Percentiles rank a stretch among this genome's conserved stretches.
phyloP scores from a whole-genome alignment of 1,140 invertebrate genomes.

The fruit fly (Drosophila melanogaster) region DNA sequence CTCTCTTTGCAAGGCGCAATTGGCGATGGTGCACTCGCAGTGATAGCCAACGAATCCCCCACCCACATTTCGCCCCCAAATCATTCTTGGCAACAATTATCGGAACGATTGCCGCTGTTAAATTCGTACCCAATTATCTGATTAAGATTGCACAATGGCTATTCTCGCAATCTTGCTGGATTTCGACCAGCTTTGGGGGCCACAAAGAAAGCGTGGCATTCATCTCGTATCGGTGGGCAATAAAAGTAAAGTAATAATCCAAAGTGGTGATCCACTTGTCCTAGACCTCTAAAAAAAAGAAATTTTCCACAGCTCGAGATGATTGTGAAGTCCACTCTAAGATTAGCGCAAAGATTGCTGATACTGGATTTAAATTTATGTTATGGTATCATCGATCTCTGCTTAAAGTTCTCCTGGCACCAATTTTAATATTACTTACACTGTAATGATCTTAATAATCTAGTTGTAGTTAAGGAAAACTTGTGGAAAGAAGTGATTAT shows the following conservation, averaged over 20 bases:
- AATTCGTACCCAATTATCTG: conserved; percentile 63
- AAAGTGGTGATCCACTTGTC: background rate
- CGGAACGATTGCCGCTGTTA: conserved; percentile 46
- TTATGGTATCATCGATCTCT: background rate
- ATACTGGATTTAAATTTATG: background rate
- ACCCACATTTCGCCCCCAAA: conserved; percentile 22
- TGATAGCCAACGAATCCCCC: conserved; percentile 42
- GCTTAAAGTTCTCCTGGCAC: background rate
- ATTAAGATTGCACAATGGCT: conserved; percentile 44
- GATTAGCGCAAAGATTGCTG: conserved; percentile 10
- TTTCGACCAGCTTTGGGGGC: conserved; percentile 16
- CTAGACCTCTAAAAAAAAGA: conserved; percentile 15
- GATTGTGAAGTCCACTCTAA: conserved; percentile 1
- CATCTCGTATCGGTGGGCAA: conserved; percentile 22
- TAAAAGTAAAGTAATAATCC: background rate
- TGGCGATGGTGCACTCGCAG: conserved; percentile 25
- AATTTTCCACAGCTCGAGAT: conserved; percentile 50
- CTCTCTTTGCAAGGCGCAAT: conserved; percentile 23
- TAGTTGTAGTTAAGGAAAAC: too few relatives aligned
- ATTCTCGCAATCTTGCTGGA: conserved; percentile 39
- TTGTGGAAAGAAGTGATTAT: background rate
- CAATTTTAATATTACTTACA: background rate
- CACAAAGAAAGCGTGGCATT: conserved; percentile 23
- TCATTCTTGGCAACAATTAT: conserved; percentile 78
- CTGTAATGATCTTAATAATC: too few relatives aligned